These are phyloP conservation scores for western clawed frog (Xenopus tropicalis) DNA, from an alignment of 2,113 vertebrate species.

Conservation along the genomic window DNA sequence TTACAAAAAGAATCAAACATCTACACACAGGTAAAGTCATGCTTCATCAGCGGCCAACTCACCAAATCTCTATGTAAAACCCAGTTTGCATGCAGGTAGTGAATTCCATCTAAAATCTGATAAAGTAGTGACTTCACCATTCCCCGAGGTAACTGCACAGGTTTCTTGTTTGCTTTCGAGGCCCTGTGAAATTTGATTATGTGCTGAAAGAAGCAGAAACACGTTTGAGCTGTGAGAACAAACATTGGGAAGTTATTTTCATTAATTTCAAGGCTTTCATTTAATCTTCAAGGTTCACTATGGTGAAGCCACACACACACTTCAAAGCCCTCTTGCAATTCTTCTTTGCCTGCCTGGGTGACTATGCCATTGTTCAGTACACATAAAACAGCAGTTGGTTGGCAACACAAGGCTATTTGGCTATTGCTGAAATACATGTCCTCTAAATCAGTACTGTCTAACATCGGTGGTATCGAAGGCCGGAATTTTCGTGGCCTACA, in stretches of 20 bases:
- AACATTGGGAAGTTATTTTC: slow-evolving; percentile 44
- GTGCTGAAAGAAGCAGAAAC: slow-evolving; percentile 78
- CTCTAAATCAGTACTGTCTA: too few species aligned
- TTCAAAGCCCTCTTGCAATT: too few species aligned
- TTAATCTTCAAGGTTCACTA: neutral
- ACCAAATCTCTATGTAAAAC: slow-evolving; percentile 99
- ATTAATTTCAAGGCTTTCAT: slow-evolving; percentile 7
- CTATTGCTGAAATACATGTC: too few species aligned
- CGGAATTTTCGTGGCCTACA: too few species aligned
- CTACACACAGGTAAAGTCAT: too few species aligned
- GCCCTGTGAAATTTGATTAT: slow-evolving; percentile 99
- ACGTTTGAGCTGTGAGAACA: slow-evolving; percentile 46
- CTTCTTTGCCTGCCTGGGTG: too few species aligned
- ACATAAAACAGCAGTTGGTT: too few species aligned
- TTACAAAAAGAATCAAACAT: too few species aligned
- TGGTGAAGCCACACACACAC: too few species aligned
- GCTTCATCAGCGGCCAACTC: slow-evolving; percentile 60
- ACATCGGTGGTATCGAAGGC: too few species aligned
- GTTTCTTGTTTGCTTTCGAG: slow-evolving; percentile 99
- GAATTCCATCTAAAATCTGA: slow-evolving; percentile 98
- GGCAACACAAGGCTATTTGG: too few species aligned
- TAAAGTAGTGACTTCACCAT: slow-evolving; percentile 99
- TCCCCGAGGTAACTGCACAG: slow-evolving; percentile 95
- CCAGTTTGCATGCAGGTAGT: slow-evolving; percentile 99
- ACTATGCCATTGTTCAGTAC: too few species aligned